Base-by-base conservation (phyloP, 2,888 invertebrate species). In the Cryptophagus acutangulus region DNA sequence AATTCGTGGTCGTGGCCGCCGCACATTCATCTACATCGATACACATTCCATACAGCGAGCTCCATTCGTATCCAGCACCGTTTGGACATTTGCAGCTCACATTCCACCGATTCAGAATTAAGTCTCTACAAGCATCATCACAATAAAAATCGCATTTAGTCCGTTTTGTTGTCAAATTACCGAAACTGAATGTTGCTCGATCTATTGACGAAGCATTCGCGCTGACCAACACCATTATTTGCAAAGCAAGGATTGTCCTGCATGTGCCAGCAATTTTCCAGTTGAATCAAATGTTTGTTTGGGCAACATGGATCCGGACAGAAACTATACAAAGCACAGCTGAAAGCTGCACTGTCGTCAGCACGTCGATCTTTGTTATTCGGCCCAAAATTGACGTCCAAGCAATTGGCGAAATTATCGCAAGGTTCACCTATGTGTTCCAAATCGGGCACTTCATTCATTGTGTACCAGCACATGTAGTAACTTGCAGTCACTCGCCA, bases 401-500 rank as follows among this genome's bases (percentile, higher is more conserved):
- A 62, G 53, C 81, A 81, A 54, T 71, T 67, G 1, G 79, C 79
- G 50, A 73, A 76, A 63, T 81, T 79, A 56, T 80, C 79, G 55
- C 82, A 82, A 4, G 40, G 57, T 51, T 78, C 79, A 1, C 71
- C 71, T 26, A 82, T 65, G 58, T 71, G 69, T 9, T 70, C 66
- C 43, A 82, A 61, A 35, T 71, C 70, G 2, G 74, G 70, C 12
- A 59, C 67, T 44, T 72, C 72, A 33, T 72, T 64, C 75, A 81
- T 77, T 10, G 81, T 77, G 57, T 75, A 81, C 77, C 77, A 78
- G 54, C 82, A 82, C 79, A 82, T 78, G 63, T 73, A 82, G 62
- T 81, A 82, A 50, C 77, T 74, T 1, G 79, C 80, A 1, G 78
- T 72, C 1, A 73, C 72, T 26, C 78, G 67, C 81, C 81, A 82